Evolutionary conservation across 2,888 invertebrate species (phyloP), one percentile per base, ranked within the genome.

Genomic region (Holacanthella duospinosa): DNA sequence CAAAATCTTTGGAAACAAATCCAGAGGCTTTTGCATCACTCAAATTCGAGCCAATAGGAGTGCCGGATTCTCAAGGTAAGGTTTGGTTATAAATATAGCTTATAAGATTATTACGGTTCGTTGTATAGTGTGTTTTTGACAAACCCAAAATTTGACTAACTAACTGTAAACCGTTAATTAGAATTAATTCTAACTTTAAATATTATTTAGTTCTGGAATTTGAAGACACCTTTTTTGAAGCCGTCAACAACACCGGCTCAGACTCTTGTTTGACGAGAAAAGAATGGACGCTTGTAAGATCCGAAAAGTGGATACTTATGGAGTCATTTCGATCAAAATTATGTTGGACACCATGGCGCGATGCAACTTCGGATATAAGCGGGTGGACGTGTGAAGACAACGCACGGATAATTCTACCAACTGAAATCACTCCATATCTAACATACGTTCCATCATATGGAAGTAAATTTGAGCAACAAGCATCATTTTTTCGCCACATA

Each of bases 381-480:
- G n/a, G n/a, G n/a, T 66, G 66, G 12, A 66, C 64, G 9, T 68
- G 68, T 64, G 72, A 72, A 19, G 71, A 71, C 43, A 61, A 60
- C 21, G 65, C 68, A 3, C 29, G 72, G 12, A 62, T 68, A 27
- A 66, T 71, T 21, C 28, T 60, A 16, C 43, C 63, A 1, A 43
- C 24, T 9, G 69, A 68, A 43, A 9, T 72, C 1, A 60, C 54
- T 0, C 66, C 67, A 1, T 70, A 64, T 54, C 29, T 71, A n/a
- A 61, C 56, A 24, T 60, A 65, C 6, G 43, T 70, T 24, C 68
- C 71, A 12, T 55, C 64, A 1, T 59, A 63, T 16, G 60, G 57
- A 29, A 43, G 62, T 1, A 55, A 62, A 9, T 68, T 68, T 61
- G 70, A 70, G 36, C 56, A 64, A 54, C 62, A 66, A 36, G 61